Percentiles rank a stretch among this genome's conserved stretches.
phyloP scores from a whole-genome alignment of 2,797 vertebrate species.

The Sebastes taczanowskii region DNA sequence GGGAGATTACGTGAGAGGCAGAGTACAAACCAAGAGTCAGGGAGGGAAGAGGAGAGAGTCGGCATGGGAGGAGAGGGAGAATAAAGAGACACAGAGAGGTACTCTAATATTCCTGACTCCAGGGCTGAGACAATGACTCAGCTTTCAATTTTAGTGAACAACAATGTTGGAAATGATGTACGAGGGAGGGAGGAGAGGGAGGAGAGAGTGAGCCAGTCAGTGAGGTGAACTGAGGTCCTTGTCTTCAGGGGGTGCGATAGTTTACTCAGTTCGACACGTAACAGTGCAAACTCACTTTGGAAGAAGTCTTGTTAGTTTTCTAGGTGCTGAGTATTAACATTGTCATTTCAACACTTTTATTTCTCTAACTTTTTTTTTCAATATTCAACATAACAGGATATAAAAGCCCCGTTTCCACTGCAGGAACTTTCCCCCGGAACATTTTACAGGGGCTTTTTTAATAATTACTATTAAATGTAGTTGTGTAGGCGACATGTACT shows the following conservation, averaged over 20 bases:
- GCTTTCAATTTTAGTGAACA: background rate
- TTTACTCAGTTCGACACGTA: background rate
- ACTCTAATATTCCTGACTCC: slow-evolving; percentile 27
- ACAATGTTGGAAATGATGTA: background rate
- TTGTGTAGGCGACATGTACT: fast-evolving
- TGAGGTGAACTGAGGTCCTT: background rate
- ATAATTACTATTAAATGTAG: too few relatives aligned
- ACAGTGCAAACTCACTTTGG: background rate
- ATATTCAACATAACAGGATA: too few relatives aligned
- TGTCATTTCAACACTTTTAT: background rate
- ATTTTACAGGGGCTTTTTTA: too few relatives aligned
- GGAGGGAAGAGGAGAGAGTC: background rate
- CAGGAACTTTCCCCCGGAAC: too few relatives aligned
- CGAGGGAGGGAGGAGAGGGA: background rate
- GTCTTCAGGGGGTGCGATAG: background rate
- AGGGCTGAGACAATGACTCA: slow-evolving; percentile 33
- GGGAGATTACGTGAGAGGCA: background rate
- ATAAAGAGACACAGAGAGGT: background rate
- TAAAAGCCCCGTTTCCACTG: too few relatives aligned
- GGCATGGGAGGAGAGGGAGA: background rate
- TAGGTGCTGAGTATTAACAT: background rate
- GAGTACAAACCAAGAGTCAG: background rate
- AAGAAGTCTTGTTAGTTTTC: background rate
- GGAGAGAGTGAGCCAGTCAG: background rate
- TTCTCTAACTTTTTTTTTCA: background rate